Percentiles rank a stretch among this genome's conserved stretches.
Evolutionary conservation across 1,140 invertebrate genomes (phyloP).

Genomic region (Ceratina australensis): DNA sequence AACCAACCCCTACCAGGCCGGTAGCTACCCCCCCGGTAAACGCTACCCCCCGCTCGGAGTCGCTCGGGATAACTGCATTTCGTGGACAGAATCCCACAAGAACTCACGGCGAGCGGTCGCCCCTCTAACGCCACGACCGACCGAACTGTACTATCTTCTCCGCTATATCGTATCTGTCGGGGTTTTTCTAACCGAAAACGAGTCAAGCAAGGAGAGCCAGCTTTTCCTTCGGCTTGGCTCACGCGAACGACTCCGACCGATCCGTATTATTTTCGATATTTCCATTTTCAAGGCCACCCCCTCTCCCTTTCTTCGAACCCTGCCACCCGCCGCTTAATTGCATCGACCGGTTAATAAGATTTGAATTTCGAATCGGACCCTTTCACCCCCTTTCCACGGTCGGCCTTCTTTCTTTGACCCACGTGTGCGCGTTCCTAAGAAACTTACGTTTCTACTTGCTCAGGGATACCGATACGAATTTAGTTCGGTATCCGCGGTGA

Average conservation of each 20-base stretch:
- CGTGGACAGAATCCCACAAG: slow-evolving; percentile 79
- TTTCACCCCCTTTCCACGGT: background rate
- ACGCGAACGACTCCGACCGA: slow-evolving; percentile 48
- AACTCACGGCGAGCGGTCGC: slow-evolving; percentile 77
- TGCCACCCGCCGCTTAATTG: slow-evolving; percentile 66
- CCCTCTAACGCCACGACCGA: slow-evolving; percentile 60
- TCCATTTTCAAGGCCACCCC: slow-evolving; percentile 71
- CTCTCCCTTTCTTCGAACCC: slow-evolving; percentile 12
- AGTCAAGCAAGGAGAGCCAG: slow-evolving; percentile 52
- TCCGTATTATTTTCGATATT: slow-evolving; percentile 74
- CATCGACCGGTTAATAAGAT: slow-evolving; percentile 74
- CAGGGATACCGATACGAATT: no score
- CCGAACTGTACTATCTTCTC: slow-evolving; percentile 52
- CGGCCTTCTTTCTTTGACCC: background rate
- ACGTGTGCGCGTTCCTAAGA: background rate
- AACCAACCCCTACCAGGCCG: slow-evolving; percentile 50
- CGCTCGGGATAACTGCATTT: slow-evolving; percentile 78
- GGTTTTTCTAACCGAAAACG: slow-evolving; percentile 7
- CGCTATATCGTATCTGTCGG: slow-evolving; percentile 56
- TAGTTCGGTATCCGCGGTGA: no score
- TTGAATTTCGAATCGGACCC: slow-evolving; percentile 73
- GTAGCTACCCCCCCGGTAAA: slow-evolving; percentile 49
- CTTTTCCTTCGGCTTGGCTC: slow-evolving; percentile 36
- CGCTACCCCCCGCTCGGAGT: slow-evolving; percentile 65
- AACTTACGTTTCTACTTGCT: no score